Conservation (phyloP, 1,140 invertebrate genomes). For the Philotrypesis tridentata region DNA sequence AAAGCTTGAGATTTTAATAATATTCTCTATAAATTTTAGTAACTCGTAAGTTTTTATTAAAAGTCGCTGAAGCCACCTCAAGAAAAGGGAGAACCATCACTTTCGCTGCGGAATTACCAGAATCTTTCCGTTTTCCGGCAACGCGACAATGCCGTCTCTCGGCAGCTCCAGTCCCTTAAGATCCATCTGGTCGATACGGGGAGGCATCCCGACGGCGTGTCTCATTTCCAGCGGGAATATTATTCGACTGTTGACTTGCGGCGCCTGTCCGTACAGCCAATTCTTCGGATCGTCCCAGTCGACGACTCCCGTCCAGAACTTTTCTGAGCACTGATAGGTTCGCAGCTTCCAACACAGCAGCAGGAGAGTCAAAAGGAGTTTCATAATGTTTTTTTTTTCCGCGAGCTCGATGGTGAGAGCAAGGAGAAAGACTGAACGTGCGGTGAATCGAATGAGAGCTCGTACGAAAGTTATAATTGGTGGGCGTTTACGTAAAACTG, state of each 20-base stretch:
- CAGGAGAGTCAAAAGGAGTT: background rate
- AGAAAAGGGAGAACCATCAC: too few relatives aligned
- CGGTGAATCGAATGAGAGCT: too few relatives aligned
- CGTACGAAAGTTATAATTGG: background rate
- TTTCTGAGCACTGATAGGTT: constrained; percentile 46
- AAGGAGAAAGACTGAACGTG: background rate
- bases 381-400: background rate
- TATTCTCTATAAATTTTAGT: too few relatives aligned
- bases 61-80: too few relatives aligned
- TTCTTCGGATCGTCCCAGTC: constrained; percentile 65
- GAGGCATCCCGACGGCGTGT: constrained; percentile 63
- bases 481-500: constrained; percentile 25
- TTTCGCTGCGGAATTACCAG: constrained; percentile 54
- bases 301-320: constrained; percentile 65
- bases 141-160: constrained; percentile 59
- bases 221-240: constrained; percentile 63
- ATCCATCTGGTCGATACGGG: constrained; percentile 27
- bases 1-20: too few relatives aligned
- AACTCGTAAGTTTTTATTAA: too few relatives aligned
- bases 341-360: background rate
- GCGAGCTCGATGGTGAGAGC: too few relatives aligned
- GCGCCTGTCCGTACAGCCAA: constrained; percentile 60
- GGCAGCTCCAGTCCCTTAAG: constrained; percentile 65
- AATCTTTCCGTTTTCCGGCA: constrained; percentile 60
- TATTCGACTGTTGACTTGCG: constrained; percentile 58